Evolutionary conservation across 23 tunicate genomes (phyloP), one percentile per base, ranked within the genome.

Genomic region (Styela clava): DNA sequence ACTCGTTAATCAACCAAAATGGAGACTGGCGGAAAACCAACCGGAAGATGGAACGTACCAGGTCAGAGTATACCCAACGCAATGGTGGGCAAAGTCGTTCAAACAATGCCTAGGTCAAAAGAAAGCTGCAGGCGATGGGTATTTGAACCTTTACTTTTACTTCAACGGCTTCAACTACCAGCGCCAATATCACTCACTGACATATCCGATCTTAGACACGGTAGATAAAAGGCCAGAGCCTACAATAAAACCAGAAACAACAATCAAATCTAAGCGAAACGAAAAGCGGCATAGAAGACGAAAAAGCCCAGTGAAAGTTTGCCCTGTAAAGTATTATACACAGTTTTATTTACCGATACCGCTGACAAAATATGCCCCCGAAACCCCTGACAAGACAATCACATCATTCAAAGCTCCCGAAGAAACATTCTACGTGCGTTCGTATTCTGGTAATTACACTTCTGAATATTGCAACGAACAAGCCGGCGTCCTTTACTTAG

Each of bases 381-480:
- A 28, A 71, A 3, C 35, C 34, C 24, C 5, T 19, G 34, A 30
- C 29, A 71, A 31, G 16, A 32, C 77, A 33, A 34, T 71, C 37
- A 30, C 5, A 32, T 26, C 34, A 3, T 71, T 71, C 77, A 71
- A 71, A 16, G 20, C 20, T 26, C 3, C 3, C 24, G 81, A 44
- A 29, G 52, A 12, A 0, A 16, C 52, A 0, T 74, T 18, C 52
- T 76, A 76, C 81, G 81, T 76, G 0, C 28, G 81, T 1, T 64
- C 37, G 24, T 76, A 76, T 56, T 33, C 25, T 23, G 81, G 81
- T 16, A 76, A 76, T 31, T 1, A 1, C 0, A 76, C 81, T 1
- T 33, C 65, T 21, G 81, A n/a, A 7, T 35, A 35, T 26, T 76
- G 81, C 81, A 44, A 76, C 32, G 65, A 76, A 52, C 64, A 76